Percentiles rank a stretch among this genome's conserved stretches.
phyloP scores from a whole-genome alignment of 2,888 invertebrate genomes.

The Tenthredo distinguenda region DNA sequence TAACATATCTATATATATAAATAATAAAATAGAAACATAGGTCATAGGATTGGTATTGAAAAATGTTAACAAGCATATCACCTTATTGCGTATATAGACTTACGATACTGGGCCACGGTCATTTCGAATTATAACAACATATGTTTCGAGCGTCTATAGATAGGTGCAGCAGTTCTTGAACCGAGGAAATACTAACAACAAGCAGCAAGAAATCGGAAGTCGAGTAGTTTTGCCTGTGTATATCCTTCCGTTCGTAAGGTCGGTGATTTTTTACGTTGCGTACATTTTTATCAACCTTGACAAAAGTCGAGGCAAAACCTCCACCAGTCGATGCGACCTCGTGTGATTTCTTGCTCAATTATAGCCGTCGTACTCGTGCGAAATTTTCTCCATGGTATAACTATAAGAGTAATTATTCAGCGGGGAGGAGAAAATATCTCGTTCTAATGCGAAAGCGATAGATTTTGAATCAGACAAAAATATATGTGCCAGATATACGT shows the following conservation, averaged over 20 bases:
- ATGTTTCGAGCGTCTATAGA: neutral
- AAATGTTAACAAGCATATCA: neutral
- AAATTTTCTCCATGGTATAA: neutral
- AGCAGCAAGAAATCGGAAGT: conserved; percentile 20
- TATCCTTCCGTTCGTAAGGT: conserved; percentile 5
- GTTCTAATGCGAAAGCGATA: no score
- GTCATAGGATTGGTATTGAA: neutral
- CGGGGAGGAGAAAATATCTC: no score
- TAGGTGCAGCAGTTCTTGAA: neutral
- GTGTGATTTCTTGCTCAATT: neutral
- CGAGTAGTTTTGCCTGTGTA: neutral
- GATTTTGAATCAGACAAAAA: no score
- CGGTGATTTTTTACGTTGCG: neutral
- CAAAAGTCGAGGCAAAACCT: conserved; percentile 3
- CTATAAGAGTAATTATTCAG: no score
- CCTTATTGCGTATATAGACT: conserved; percentile 9
- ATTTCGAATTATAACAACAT: neutral
- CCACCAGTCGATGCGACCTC: conserved; percentile 16
- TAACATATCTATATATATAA: no score
- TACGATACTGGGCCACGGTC: conserved; percentile 37
- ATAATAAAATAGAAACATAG: no score
- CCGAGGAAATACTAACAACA: neutral
- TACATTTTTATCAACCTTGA: neutral
- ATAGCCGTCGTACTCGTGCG: neutral
- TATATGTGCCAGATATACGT: neutral